phyloP scores from a whole-genome alignment of 2,888 invertebrate species.

The Minunthozetes semirufus region DNA sequence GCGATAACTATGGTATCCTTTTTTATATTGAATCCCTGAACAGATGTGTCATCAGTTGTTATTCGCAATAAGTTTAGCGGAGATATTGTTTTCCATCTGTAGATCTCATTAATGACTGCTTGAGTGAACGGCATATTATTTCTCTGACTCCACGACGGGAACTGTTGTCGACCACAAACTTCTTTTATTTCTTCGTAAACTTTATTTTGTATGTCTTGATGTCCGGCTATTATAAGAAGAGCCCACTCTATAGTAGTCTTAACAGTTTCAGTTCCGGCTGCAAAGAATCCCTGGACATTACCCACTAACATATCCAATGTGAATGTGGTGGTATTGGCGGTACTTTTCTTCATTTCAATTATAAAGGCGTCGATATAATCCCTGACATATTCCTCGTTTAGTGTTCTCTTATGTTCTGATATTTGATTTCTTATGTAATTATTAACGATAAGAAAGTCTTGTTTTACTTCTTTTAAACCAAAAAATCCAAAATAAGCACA shows the following conservation, averaged over 20 bases:
- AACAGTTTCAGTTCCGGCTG: slow-evolving; percentile 33
- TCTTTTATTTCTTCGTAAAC: background rate
- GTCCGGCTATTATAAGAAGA: slow-evolving; percentile 2
- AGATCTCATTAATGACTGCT: slow-evolving; percentile 28
- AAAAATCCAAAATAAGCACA: background rate
- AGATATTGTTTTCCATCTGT: slow-evolving; percentile 32
- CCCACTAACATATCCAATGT: slow-evolving; percentile 22
- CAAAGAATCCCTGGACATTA: slow-evolving; percentile 30
- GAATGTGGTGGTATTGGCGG: background rate
- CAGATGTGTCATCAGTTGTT: slow-evolving; percentile 23
- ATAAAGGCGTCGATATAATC: slow-evolving; percentile 34
- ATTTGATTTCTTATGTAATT: slow-evolving; percentile 10
- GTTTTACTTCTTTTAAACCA: slow-evolving; percentile 5
- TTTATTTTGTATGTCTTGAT: background rate
- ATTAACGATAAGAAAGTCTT: slow-evolving; percentile 1
- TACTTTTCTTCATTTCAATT: background rate
- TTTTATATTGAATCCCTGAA: slow-evolving; percentile 32
- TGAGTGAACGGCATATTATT: slow-evolving; percentile 6
- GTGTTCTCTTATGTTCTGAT: background rate
- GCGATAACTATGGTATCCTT: slow-evolving; percentile 41
- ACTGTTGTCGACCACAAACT: background rate
- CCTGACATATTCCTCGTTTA: background rate
- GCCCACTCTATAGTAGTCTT: slow-evolving; percentile 30
- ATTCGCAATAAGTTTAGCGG: slow-evolving; percentile 25
- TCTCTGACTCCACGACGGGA: background rate